A percentile compares a stretch with the other conserved stretches of the same genome.
These are phyloP conservation scores for Pyrrhura leucotis DNA, from an alignment of 2,797 vertebrate species.

Conservation along the genomic window DNA sequence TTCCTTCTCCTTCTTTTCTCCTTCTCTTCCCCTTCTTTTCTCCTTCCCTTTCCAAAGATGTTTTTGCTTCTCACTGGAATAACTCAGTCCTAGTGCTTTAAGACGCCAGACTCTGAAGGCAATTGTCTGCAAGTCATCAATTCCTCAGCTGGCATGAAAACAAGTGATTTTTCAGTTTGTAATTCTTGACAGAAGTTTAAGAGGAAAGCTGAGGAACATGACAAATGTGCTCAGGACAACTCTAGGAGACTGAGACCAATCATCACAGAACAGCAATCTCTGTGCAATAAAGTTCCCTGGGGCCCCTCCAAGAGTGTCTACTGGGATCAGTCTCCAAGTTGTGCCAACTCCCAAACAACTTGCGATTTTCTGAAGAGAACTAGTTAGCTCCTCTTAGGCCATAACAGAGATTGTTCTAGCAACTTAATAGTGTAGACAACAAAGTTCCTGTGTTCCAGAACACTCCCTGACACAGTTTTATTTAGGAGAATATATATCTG, in stretches of 20 bases:
- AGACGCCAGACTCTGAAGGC: not conserved
- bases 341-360: not conserved
- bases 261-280: not conserved
- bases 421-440: not conserved
- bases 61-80: not conserved
- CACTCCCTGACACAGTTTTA: not conserved
- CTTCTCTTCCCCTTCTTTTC: not conserved
- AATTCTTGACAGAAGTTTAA: not conserved
- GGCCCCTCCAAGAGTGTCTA: not conserved
- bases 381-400: not conserved
- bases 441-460: not conserved
- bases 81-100: not conserved
- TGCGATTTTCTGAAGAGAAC: not conserved
- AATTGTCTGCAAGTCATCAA: not conserved
- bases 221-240: not conserved
- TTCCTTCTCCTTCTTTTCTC: too few species aligned
- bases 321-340: not conserved
- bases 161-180: not conserved
- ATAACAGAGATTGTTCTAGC: not conserved
- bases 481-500: not conserved
- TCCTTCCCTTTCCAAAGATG: not conserved
- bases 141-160: not conserved
- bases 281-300: not conserved
- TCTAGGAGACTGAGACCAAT: not conserved
- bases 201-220: not conserved